phyloP scores from a whole-genome alignment of 2,113 vertebrate genomes.

The Cettia cetti region DNA sequence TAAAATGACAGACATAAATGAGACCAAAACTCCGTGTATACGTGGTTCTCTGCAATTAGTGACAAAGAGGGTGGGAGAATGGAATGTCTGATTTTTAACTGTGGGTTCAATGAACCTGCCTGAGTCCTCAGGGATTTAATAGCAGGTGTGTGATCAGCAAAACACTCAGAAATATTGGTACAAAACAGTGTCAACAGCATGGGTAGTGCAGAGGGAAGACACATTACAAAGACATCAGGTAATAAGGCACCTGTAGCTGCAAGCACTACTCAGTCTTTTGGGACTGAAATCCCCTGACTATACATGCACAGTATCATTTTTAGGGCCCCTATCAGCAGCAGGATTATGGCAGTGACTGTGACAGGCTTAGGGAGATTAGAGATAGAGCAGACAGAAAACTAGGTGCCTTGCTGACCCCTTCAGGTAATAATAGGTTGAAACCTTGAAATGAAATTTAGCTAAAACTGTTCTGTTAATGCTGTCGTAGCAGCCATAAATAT shows the following conservation, averaged over 20 bases:
- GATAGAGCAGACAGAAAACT: not conserved
- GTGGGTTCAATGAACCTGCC: not conserved
- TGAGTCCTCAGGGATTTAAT: not conserved
- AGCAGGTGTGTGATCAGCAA: not conserved
- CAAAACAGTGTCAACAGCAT: not conserved
- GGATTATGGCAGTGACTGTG: not conserved
- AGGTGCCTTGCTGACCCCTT: conserved; percentile 48
- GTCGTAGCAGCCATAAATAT: not conserved
- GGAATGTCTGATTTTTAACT: not conserved
- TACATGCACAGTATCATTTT: not conserved
- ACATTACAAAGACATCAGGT: not conserved
- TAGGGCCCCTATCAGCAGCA: not conserved
- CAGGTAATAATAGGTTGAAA: conserved; percentile 8
- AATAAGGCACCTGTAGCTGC: not conserved
- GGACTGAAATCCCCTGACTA: not conserved
- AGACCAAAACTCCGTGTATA: not conserved
- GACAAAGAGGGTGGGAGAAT: not conserved
- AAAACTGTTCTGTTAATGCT: not conserved
- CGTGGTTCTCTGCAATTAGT: not conserved
- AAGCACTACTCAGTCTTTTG: not conserved
- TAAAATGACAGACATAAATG: not conserved
- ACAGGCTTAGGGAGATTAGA: not conserved
- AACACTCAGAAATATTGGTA: not conserved
- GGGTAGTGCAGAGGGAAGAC: not conserved
- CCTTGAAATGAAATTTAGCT: not conserved